These are phyloP conservation scores for Melanargia galathea DNA, from an alignment of 2,888 invertebrate species.

Conservation along the genomic window DNA sequence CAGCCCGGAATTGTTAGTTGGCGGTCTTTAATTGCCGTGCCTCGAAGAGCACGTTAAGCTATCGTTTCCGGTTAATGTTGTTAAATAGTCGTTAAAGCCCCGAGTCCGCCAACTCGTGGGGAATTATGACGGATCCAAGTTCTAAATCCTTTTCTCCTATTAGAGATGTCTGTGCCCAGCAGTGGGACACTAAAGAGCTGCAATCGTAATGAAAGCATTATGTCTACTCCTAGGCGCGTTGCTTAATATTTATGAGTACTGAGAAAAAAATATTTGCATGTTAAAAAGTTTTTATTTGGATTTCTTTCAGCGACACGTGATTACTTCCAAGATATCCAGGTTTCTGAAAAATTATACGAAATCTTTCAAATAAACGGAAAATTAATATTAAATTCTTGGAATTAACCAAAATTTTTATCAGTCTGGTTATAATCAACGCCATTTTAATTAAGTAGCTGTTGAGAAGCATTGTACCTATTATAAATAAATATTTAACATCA, in stretches of 20 bases:
- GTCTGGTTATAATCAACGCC: background rate
- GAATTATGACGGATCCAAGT: no score
- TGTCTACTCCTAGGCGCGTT: conserved; percentile 10
- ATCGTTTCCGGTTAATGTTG: no score
- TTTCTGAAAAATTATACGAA: background rate
- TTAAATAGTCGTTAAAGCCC: no score
- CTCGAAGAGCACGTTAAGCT: no score
- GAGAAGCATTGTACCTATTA: background rate
- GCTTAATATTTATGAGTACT: conserved; percentile 31
- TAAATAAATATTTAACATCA: conserved; percentile 3
- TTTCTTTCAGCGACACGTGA: conserved; percentile 4
- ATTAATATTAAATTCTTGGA: background rate
- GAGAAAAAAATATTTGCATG: conserved; percentile 24
- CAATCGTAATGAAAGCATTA: no score
- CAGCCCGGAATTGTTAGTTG: no score
- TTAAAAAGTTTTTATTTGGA: conserved; percentile 3
- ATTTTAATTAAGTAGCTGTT: background rate
- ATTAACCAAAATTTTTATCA: background rate
- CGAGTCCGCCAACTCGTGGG: no score
- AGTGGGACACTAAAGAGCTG: no score
- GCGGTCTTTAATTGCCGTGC: no score
- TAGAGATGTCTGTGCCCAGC: no score
- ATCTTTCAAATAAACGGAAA: background rate
- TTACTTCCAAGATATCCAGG: conserved; percentile 1
- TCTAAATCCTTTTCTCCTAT: no score